Evolutionary conservation across 2,888 invertebrate species (phyloP).

Genomic region (Isotomurus palustris): DNA sequence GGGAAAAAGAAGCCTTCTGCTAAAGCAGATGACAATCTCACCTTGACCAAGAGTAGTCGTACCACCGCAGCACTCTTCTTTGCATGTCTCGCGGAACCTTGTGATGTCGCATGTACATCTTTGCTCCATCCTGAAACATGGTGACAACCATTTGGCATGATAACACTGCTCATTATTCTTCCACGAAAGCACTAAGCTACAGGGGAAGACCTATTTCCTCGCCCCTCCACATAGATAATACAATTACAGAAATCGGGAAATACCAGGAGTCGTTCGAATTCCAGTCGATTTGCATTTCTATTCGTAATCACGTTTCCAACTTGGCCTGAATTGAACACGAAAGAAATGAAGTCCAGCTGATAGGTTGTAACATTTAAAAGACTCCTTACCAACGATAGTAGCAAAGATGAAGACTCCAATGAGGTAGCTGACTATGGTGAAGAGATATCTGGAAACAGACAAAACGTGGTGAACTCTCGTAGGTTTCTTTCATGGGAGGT

Average conservation of each 20-base stretch:
- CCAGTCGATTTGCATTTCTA: conserved; percentile 89
- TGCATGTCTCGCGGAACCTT: conserved; percentile 95
- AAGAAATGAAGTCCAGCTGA: conserved; percentile 9
- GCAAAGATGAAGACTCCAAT: conserved; percentile 98
- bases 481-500: no score
- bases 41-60: conserved; percentile 95
- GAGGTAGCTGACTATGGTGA: conserved; percentile 93
- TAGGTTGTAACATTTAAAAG: not conserved
- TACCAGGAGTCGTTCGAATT: conserved; percentile 82
- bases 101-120: conserved; percentile 95
- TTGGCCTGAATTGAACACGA: conserved; percentile 61
- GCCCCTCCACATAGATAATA: no score
- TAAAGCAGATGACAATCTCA: no score
- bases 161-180: not conserved
- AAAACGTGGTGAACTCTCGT: not conserved
- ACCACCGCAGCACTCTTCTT: conserved; percentile 90
- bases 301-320: conserved; percentile 97
- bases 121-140: conserved; percentile 72
- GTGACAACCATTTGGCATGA: no score
- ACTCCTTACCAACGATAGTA: conserved; percentile 76
- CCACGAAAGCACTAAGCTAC: no score
- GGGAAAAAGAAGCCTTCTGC: not conserved
- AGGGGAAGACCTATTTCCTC: no score
- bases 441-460: conserved; percentile 73
- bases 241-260: conserved; percentile 40